phyloP scores from a whole-genome alignment of 2,113 vertebrate species.

The Silurus meridionalis region DNA sequence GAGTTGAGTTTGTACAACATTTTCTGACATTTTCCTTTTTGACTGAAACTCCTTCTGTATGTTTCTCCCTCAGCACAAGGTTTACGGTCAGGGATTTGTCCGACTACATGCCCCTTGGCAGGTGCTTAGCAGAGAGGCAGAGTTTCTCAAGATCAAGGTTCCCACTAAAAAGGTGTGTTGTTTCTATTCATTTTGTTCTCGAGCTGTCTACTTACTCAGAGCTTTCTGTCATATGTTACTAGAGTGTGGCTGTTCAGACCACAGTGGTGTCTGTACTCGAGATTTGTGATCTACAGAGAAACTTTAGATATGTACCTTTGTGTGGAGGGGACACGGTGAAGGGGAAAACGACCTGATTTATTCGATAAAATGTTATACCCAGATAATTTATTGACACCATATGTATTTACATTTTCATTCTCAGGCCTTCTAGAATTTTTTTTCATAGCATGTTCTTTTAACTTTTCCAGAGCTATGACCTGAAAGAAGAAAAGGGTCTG shows the following conservation, averaged over 20 bases:
- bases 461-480: constrained; percentile 82
- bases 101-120: constrained; percentile 94
- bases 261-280: not conserved
- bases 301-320: not conserved
- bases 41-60: not conserved
- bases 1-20: not conserved
- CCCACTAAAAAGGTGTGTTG: constrained; percentile 89
- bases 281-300: not conserved
- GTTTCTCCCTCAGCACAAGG: constrained; percentile 62
- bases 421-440: not conserved
- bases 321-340: not conserved
- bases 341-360: not conserved
- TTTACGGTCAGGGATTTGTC: constrained; percentile 85
- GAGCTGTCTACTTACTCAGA: not conserved
- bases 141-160: constrained; percentile 97
- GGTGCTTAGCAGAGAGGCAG: constrained; percentile 92
- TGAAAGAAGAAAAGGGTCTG: constrained; percentile 84
- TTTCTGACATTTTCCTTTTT: not conserved
- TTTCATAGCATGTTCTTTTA: not conserved
- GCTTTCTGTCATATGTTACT: not conserved
- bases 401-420: not conserved
- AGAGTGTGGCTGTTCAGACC: not conserved
- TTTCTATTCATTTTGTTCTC: constrained; percentile 10
- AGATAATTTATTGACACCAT: not conserved
- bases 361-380: not conserved